These are phyloP conservation scores for Nilaparvata lugens DNA, from an alignment of 1,140 invertebrate genomes.

Conservation along the genomic window DNA sequence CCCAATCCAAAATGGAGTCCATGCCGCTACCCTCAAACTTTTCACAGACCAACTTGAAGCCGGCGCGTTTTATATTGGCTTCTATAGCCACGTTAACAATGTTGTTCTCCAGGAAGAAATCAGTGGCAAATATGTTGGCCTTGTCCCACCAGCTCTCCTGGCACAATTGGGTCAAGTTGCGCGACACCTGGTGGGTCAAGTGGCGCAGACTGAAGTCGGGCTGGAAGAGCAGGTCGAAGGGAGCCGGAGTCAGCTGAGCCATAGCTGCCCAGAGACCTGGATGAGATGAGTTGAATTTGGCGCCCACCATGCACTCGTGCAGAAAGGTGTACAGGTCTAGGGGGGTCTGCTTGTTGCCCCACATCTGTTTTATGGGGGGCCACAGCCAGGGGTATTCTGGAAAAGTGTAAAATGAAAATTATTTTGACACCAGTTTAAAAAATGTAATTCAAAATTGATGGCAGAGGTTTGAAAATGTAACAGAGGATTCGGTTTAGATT, in stretches of 20 bases:
- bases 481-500: too few species aligned
- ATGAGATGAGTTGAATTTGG: constrained; percentile 34
- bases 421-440: too few species aligned
- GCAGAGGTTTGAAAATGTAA: too few species aligned
- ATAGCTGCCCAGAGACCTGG: constrained; percentile 61
- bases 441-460: too few species aligned
- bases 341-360: constrained; percentile 49
- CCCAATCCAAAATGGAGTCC: too few species aligned
- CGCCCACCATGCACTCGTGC: constrained; percentile 36
- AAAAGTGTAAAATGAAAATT: constrained; percentile 28
- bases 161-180: constrained; percentile 50
- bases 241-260: constrained; percentile 67
- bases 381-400: constrained; percentile 57
- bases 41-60: background rate
- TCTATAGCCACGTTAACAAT: constrained; percentile 51
- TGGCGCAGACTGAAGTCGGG: constrained; percentile 47
- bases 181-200: constrained; percentile 58
- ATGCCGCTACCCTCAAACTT: background rate
- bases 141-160: constrained; percentile 50
- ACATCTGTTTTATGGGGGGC: constrained; percentile 57
- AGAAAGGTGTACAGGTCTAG: constrained; percentile 46
- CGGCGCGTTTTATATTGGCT: constrained; percentile 20
- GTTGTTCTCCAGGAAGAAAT: constrained; percentile 71
- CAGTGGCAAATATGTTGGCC: constrained; percentile 63
- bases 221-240: constrained; percentile 55